These are phyloP conservation scores for Rutilus rutilus DNA, from an alignment of 2,113 vertebrate genomes.

Conservation along the genomic window DNA sequence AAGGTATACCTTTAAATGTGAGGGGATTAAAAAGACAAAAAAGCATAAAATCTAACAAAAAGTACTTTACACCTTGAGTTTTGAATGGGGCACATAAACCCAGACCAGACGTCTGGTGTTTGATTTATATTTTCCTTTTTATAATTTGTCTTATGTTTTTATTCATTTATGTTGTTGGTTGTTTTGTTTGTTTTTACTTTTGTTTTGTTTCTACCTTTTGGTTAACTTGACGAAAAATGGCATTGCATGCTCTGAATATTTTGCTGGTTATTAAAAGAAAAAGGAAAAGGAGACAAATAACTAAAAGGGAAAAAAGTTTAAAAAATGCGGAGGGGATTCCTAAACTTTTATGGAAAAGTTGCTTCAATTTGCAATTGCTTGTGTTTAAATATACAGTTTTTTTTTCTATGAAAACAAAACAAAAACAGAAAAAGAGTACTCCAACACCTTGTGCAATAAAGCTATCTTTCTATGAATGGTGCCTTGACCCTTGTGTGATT, in stretches of 20 bases:
- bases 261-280: conserved; percentile 88
- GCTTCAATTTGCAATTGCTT: conserved; percentile 98
- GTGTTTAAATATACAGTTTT: conserved; percentile 91
- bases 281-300: conserved; percentile 69
- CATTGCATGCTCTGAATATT: conserved; percentile 92
- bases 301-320: conserved; percentile 67
- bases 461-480: conserved; percentile 92
- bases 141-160: conserved; percentile 67
- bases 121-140: conserved; percentile 51
- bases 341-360: conserved; percentile 81
- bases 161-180: conserved; percentile 58
- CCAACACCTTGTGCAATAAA: conserved; percentile 99
- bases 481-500: conserved; percentile 52
- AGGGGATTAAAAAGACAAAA: conserved; percentile 68
- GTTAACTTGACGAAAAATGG: conserved; percentile 73
- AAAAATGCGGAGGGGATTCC: conserved; percentile 74
- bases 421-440: conserved; percentile 88
- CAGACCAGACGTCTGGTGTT: conserved; percentile 70
- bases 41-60: conserved; percentile 67
- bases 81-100: conserved; percentile 66
- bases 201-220: conserved; percentile 65
- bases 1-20: conserved; percentile 78
- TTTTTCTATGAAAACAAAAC: conserved; percentile 93
- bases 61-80: conserved; percentile 73
- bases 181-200: conserved; percentile 70